phyloP scores from a whole-genome alignment of 2,797 vertebrate species.

The Manis pentadactyla region DNA sequence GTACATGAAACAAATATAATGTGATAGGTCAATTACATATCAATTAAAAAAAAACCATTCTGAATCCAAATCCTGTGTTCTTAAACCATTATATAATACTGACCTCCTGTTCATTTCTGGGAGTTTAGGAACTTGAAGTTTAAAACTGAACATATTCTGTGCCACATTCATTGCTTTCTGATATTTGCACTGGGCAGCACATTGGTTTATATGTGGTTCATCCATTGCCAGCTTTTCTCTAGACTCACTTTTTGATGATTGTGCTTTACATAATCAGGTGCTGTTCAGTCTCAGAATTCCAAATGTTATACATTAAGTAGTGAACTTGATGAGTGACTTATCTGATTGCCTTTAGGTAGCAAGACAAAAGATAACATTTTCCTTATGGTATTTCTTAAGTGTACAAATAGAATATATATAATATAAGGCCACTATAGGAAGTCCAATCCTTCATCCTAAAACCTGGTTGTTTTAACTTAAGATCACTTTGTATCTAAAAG shows the following conservation, averaged over 20 bases:
- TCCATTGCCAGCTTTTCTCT: neutral
- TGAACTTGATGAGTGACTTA: neutral
- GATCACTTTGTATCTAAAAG: conserved; percentile 22
- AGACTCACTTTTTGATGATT: neutral
- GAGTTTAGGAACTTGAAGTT: neutral
- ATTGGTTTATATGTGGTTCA: neutral
- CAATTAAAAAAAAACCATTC: neutral
- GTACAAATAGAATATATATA: neutral
- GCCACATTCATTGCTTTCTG: neutral
- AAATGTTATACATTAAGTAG: neutral
- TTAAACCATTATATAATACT: neutral
- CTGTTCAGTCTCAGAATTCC: neutral
- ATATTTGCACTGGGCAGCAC: neutral
- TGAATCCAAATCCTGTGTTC: neutral
- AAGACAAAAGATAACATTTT: neutral
- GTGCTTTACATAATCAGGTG: neutral
- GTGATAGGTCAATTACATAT: neutral
- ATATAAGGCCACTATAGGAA: neutral
- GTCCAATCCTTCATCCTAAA: neutral
- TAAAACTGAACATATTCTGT: neutral
- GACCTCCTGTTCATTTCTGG: neutral
- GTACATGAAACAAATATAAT: neutral
- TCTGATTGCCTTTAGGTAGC: neutral
- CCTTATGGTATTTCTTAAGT: neutral
- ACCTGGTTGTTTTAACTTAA: conserved; percentile 9